phyloP scores from a whole-genome alignment of 2,888 invertebrate species.

The Amblyjoppa fuscipennis region DNA sequence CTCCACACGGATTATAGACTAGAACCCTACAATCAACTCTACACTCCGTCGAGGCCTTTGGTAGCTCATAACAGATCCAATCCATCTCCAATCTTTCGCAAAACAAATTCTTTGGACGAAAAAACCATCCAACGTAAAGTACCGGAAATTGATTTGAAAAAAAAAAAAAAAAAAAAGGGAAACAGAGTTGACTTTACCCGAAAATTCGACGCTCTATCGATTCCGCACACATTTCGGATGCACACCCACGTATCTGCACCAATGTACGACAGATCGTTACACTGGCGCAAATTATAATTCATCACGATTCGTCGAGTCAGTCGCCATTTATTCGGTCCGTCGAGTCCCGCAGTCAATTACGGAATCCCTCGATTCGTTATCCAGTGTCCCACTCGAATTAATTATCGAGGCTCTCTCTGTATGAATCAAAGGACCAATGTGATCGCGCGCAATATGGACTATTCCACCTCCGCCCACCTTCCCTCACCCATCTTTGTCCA shows the following conservation, averaged over 20 bases:
- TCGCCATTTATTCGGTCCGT: slow-evolving; percentile 64
- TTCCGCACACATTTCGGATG: neutral
- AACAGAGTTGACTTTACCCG: neutral
- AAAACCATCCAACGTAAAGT: too few species aligned
- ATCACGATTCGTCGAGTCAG: slow-evolving; percentile 61
- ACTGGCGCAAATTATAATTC: slow-evolving; percentile 64
- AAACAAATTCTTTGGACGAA: too few species aligned
- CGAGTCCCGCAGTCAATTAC: slow-evolving; percentile 65
- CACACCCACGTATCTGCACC: neutral
- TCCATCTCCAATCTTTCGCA: too few species aligned
- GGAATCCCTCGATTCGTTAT: slow-evolving; percentile 61
- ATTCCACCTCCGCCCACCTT: neutral
- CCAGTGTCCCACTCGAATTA: slow-evolving; percentile 58
- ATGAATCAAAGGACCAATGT: slow-evolving; percentile 55
- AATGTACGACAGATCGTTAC: slow-evolving; percentile 41
- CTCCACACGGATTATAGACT: too few species aligned
- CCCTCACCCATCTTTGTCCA: slow-evolving; percentile 17
- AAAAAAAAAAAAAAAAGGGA: neutral
- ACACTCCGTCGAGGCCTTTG: too few species aligned
- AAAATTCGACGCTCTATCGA: neutral
- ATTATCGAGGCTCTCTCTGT: slow-evolving; percentile 63
- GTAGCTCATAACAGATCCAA: too few species aligned
- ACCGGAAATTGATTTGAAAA: too few species aligned
- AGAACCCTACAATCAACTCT: too few species aligned
- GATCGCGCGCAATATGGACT: slow-evolving; percentile 24